Evolutionary conservation across 2,113 vertebrate species (phyloP), one percentile per base, ranked within the genome.

Genomic region (Catharus bicknelli): DNA sequence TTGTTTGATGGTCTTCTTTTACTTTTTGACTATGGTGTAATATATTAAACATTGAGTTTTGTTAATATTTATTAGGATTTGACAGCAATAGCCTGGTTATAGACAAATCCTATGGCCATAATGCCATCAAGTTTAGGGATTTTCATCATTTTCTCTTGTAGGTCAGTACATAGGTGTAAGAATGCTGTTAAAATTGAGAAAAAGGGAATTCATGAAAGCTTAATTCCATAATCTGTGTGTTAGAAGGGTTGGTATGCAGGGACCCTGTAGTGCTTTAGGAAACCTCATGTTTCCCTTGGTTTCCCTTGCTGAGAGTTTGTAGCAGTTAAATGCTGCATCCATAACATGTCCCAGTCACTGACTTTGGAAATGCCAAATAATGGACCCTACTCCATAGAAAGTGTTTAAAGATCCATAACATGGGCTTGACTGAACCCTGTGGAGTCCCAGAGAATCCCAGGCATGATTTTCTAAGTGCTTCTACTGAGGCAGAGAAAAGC

Each of bases 391-490:
- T 22, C 40, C 30, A 5, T 0, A 25, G n/a, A 13, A n/a, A 19
- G 22, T 20, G 25, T 27, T 47, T 13, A 36, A 36, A 78, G 68
- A 69, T 75, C 38, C 74, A 8, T 5, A 36, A 13, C 2, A 0
- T 27, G 42, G 26, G 63, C 20, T 42, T 91, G 51, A 17, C 32
- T 59, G 18, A 26, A 15, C 51, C 29, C 34, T 26, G 5, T 5
- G 55, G 63, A 20, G 32, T 61, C 53, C 29, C 25, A 51, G 25
- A 57, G 70, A 22, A 36, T 27, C 57, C 15, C 48, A 10, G 10
- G 0, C 1, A 3, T 0, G 3, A 6, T 48, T 85, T 30, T 27
- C 17, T 13, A 13, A 47, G 63, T 6, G 11, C 19, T 76, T 55
- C 10, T 5, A 5, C 16, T 11, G 40, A 75, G 68, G 68, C 73